Evolutionary conservation across 2,888 invertebrate species (phyloP).

Genomic region (Tupiocoris notatus): DNA sequence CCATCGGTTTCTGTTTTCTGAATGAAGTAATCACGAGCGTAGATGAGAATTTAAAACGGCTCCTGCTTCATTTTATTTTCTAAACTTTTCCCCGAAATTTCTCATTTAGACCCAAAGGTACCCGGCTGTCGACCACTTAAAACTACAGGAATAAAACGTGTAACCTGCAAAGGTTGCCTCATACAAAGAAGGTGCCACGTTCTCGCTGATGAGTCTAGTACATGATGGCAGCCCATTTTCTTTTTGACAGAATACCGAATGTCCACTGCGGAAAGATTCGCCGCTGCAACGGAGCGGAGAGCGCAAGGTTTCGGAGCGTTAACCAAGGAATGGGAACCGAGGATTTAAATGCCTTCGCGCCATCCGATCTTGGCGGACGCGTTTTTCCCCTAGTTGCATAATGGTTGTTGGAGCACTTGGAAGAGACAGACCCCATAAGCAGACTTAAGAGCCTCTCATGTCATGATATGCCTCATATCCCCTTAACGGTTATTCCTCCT

Average conservation of each 20-base stretch:
- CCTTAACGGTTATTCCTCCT: conserved; percentile 43
- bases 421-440: conserved; percentile 37
- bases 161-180: neutral
- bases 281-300: conserved; percentile 15
- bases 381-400: conserved; percentile 33
- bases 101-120: too few relatives aligned
- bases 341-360: conserved; percentile 39
- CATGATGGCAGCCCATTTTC: too few relatives aligned
- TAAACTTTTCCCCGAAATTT: too few relatives aligned
- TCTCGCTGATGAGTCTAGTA: neutral
- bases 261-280: neutral
- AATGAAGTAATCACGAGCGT: too few relatives aligned
- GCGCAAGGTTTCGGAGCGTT: conserved; percentile 49
- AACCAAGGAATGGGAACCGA: conserved; percentile 39
- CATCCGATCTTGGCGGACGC: conserved; percentile 28
- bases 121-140: too few relatives aligned
- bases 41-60: too few relatives aligned
- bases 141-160: too few relatives aligned
- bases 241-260: too few relatives aligned
- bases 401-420: conserved; percentile 44
- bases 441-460: conserved; percentile 15
- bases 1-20: too few relatives aligned
- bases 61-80: too few relatives aligned
- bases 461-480: conserved; percentile 46
- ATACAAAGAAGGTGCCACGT: neutral